Conservation (phyloP, 1,140 invertebrate species). For the Orchestia grillus region DNA sequence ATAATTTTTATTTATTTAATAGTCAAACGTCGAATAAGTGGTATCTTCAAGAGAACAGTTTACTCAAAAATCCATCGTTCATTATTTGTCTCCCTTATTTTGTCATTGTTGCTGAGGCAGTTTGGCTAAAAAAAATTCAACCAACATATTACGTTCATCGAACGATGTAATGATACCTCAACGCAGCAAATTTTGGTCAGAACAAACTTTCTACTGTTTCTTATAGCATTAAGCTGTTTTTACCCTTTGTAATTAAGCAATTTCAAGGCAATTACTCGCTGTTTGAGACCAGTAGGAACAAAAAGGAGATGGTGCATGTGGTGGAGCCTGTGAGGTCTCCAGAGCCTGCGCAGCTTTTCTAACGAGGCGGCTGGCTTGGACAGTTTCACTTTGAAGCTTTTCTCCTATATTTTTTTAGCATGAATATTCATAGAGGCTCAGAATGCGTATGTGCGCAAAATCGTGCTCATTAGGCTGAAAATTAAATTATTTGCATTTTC, state of each 20-base stretch:
- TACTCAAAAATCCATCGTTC: too few species aligned
- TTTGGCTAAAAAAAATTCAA: too few species aligned
- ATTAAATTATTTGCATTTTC: background rate
- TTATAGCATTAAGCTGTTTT: background rate
- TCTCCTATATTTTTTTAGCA: background rate
- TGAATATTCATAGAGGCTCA: constrained; percentile 11
- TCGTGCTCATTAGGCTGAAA: constrained; percentile 3
- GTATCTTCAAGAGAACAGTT: too few species aligned
- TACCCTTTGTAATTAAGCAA: background rate
- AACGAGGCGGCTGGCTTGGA: background rate
- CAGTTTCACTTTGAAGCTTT: constrained; percentile 23
- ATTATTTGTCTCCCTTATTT: too few species aligned
- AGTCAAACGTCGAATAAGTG: too few species aligned
- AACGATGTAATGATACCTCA: background rate
- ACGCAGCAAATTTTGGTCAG: background rate
- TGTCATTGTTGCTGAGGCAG: too few species aligned
- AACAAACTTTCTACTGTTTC: background rate
- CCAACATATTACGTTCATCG: too few species aligned
- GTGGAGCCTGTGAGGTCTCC: background rate
- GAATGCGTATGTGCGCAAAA: background rate
- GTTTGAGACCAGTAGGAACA: background rate
- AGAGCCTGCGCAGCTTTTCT: background rate
- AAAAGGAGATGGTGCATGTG: background rate
- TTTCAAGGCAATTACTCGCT: background rate
- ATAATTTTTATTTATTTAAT: too few species aligned